These are phyloP conservation scores for Probosciger aterrimus DNA, from an alignment of 2,113 vertebrate genomes.

Conservation along the genomic window DNA sequence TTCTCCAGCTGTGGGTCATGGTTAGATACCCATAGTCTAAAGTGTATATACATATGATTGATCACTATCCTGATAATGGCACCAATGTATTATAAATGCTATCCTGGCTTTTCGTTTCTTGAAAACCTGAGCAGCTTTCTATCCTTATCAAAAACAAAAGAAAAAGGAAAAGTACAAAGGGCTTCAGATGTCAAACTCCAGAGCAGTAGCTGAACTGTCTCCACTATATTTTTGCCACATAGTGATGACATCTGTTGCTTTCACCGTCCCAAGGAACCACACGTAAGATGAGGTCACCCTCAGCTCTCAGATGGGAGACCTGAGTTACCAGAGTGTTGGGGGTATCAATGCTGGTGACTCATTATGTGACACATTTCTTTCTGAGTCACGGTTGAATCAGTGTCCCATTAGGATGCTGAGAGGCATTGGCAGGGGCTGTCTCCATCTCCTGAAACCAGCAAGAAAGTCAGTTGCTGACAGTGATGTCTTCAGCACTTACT, in stretches of 20 bases:
- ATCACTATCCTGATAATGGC: not conserved
- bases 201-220: not conserved
- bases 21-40: not conserved
- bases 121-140: not conserved
- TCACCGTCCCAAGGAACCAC: not conserved
- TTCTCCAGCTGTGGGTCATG: not conserved
- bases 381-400: not conserved
- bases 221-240: not conserved
- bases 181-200: not conserved
- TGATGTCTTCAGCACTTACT: not conserved
- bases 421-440: not conserved
- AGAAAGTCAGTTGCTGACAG: not conserved
- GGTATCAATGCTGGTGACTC: not conserved
- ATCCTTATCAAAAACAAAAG: not conserved
- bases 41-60: not conserved
- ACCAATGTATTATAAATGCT: not conserved
- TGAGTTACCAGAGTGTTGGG: not conserved
- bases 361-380: conserved; percentile 17
- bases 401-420: not conserved
- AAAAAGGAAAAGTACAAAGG: not conserved
- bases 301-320: not conserved
- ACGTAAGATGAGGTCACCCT: not conserved
- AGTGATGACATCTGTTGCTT: not conserved
- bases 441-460: not conserved
- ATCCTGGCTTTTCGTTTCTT: not conserved